phyloP scores from a whole-genome alignment of 2,797 vertebrate species.

The Nothura maculosa region DNA sequence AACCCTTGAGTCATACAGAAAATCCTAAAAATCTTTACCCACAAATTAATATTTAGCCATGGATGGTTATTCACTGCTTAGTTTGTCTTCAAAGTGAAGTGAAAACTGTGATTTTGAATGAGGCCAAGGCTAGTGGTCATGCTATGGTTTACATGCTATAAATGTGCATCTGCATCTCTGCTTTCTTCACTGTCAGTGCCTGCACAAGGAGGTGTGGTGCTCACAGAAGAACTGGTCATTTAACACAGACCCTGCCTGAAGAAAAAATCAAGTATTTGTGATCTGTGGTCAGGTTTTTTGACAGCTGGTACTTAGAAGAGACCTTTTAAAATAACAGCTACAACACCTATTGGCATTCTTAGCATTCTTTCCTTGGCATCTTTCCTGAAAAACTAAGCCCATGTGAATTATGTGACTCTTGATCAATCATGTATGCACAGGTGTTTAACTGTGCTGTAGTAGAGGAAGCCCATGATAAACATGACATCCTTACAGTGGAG shows the following conservation, averaged over 20 bases:
- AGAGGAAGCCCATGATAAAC: conserved; percentile 39
- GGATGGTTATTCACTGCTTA: not conserved
- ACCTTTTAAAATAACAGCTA: not conserved
- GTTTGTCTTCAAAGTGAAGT: not conserved
- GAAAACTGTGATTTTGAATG: not conserved
- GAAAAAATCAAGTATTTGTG: not conserved
- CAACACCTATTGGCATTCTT: not conserved
- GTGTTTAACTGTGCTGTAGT: conserved; percentile 8
- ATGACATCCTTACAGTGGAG: conserved; percentile 27
- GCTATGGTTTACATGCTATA: too few species aligned
- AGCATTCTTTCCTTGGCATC: not conserved
- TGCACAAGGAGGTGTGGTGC: not conserved
- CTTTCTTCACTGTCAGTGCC: not conserved
- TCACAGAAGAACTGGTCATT: not conserved
- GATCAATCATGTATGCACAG: not conserved
- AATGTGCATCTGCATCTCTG: too few species aligned
- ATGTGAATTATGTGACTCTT: not conserved
- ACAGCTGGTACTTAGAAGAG: not conserved
- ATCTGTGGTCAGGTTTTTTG: not conserved
- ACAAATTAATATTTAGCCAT: not conserved
- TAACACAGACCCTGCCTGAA: not conserved
- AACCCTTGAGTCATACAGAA: not conserved
- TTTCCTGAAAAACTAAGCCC: not conserved
- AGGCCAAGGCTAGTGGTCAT: not conserved
- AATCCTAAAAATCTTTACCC: not conserved